Base-by-base conservation (phyloP, 2,888 invertebrate genomes). In the Sympetrum striolatum region DNA sequence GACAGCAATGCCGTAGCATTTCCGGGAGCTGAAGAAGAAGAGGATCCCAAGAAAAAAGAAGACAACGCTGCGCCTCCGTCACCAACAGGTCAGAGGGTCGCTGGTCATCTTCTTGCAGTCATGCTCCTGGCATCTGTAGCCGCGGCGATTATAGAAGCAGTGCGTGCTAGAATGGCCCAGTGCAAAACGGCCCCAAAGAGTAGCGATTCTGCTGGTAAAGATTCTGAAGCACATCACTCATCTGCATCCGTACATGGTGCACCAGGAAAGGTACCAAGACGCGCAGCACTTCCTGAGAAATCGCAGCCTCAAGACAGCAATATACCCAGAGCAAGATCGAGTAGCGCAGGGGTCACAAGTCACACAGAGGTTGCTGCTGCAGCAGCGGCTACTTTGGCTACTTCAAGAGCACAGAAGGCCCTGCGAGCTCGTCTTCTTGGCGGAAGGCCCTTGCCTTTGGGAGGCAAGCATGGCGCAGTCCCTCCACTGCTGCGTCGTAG, bases 41-140 rank as follows among this genome's bases (percentile, higher is more conserved):
- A 82, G 5, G 53, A 31, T 15, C 15, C 37, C 15, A 39, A 53
- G 25, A 31, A 81, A 5, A 25, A 37, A 2, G 86, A 60, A 37
- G 60, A 60, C 35, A 31, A 86, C 37, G 0, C 37, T 12, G n/a
- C 18, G 22, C 60, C 86, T 10, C n/a, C 60, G 6, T 60, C 86
- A 15, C 31, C 86, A 2, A 86, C 86, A 10, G 86, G 86, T n/a
- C 86, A 86, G 64, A 60, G 86, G 37, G 86, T 86, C 14, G 86
- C 60, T 12, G 86, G 86, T 8, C 86, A 86, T n/a, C 86, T 60
- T 2, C 64, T 86, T 12, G 86, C 60, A 0, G 86, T 86, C n/a
- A 60, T 86, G 12, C 86, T 86, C n/a, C 12, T 60, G 64, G 86
- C 86, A 4, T 60, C 86, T 0, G 60, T 60, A 8, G 60, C 37